A percentile compares a stretch with the other conserved stretches of the same genome.
These are phyloP conservation scores for Mantis religiosa DNA, from an alignment of 2,888 invertebrate genomes.

Conservation along the genomic window DNA sequence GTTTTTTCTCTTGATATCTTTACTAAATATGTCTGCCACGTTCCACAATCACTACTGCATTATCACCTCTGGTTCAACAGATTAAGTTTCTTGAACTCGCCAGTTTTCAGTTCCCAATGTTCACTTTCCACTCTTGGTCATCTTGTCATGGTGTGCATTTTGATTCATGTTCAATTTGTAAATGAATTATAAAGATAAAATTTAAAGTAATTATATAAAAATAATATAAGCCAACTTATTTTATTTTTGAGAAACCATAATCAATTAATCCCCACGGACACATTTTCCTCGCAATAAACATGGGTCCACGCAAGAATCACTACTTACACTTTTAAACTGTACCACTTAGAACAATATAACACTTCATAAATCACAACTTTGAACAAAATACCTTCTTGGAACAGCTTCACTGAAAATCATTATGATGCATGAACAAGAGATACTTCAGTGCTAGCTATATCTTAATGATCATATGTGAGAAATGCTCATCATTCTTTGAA, in stretches of 20 bases:
- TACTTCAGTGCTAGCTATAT: neutral
- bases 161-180: neutral
- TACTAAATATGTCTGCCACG: neutral
- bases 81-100: neutral
- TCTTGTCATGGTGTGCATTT: neutral
- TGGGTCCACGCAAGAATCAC: too few relatives aligned
- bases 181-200: neutral
- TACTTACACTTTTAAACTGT: neutral
- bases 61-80: neutral
- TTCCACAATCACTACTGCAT: neutral
- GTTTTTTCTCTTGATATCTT: neutral
- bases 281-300: too few relatives aligned
- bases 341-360: neutral
- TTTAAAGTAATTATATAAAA: neutral
- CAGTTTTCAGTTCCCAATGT: neutral
- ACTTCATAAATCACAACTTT: neutral
- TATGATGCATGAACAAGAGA: neutral
- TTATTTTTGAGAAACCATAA: neutral
- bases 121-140: neutral
- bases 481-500: neutral
- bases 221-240: neutral
- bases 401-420: neutral
- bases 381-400: neutral
- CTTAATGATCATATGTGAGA: neutral
- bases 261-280: neutral